Evolutionary conservation across 2,113 vertebrate species (phyloP), one percentile per base, ranked within the genome.

Genomic region (Prochilodus magdalenae): DNA sequence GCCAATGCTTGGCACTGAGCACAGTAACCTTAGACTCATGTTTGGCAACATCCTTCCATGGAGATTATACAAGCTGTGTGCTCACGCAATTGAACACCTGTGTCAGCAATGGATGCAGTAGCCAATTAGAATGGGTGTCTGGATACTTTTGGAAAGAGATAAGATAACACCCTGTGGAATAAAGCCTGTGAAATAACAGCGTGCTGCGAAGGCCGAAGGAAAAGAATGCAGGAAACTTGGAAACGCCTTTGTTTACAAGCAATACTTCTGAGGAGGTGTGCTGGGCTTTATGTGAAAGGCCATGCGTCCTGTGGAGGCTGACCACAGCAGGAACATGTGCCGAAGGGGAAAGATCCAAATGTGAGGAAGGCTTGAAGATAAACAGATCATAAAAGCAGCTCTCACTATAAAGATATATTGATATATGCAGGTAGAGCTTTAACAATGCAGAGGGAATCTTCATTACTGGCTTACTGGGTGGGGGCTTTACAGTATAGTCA

Each of bases 291-390:
- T 22, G 33, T 11, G 10, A 24, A 44, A 22, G 10, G 18, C 20
- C 33, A 22, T n/a, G 12, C 11, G 33, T n/a, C 22, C 24, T 40
- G 33, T 24, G 66, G 66, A 44, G 66, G 24, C 33, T 70, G 66
- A 11, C 66, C 66, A 70, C 36, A 40, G 65, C 36, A 40, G 65
- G 14, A 59, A 53, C 24, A 47, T 71, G 30, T 22, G 24, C 0
- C 1, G 18, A 66, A 16, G 29, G 10, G 47, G n/a, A n/a, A n/a
- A n/a, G n/a, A n/a, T n/a, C n/a, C n/a, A n/a, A n/a, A n/a, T 60
- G 36, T 71, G 66, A 20, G 66, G 69, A 59, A 40, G 66, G 51
- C 51, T 10, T 27, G 29, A 62, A 24, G 15, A 76, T 70, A 47
- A 75, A 69, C 73, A 60, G 15, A 18, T 49, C 29, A 10, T 51